Evolutionary conservation across 2,888 invertebrate genomes (phyloP), one percentile per base, ranked within the genome.

Genomic region (Cheilosia impressa): DNA sequence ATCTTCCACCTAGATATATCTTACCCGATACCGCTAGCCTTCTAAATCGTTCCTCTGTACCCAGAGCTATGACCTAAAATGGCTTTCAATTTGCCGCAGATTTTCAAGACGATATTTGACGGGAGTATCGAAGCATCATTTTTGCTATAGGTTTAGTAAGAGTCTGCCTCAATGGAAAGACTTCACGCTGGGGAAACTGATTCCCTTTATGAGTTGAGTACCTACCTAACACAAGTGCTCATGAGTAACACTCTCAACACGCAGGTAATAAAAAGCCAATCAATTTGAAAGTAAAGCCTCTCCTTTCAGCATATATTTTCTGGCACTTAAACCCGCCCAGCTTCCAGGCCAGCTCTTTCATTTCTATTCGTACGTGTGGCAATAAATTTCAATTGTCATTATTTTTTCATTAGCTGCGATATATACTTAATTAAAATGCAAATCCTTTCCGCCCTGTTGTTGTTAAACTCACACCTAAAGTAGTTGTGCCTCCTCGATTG

Each of bases 401-500:
- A 52, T 50, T 50, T 19, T 19, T 24, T 15, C 19, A 19, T 17
- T 19, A 10, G 57, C 57, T 13, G 38, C 38, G 38, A 9, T 24
- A 53, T 15, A 2, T 15, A 53, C 13, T 53, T 53, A 55, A 62
- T 69, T 69, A 77, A 43, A 80, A 81, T 85, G 62, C 55, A 71
- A 85, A 81, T 85, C 72, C 71, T 72, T 80, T 72, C 72, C 47
- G 65, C 38, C 58, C 69, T 27, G 31, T 31, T 34, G 38, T 45
- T 76, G 71, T 72, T 68, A 19, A 50, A 66, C 55, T 77, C 72
- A 85, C 85, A 81, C 85, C 72, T 85, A 62, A 50, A 41, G 71
- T 31, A 41, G 71, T 31, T 71, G 65, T 52, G 24, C 24, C 13
- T 10, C 50, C 5, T 22, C 22, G 17, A 71, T 78, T 83, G 78